phyloP scores from a whole-genome alignment of 2,888 invertebrate species.

The Acrocyrtus sp. region DNA sequence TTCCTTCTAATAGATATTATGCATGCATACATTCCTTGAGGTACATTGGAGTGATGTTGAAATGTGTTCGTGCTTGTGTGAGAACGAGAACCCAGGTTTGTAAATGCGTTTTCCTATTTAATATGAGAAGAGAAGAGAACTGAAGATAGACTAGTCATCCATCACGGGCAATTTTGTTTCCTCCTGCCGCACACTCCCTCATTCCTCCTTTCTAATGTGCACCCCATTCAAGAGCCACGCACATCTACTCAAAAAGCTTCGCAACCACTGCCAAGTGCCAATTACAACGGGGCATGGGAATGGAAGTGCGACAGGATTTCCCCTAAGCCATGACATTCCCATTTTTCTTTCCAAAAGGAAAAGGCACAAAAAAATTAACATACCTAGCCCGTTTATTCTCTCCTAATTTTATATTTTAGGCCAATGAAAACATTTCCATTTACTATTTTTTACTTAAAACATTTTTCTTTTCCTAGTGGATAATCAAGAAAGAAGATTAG shows the following conservation, averaged over 20 bases:
- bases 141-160: conserved; percentile 51
- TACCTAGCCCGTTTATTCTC: not conserved
- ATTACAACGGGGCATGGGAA: no score
- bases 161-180: conserved; percentile 47
- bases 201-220: conserved; percentile 35
- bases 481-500: no score
- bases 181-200: conserved; percentile 44
- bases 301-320: conserved; percentile 19
- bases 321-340: not conserved
- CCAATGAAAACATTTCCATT: no score
- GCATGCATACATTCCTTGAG: conserved; percentile 26
- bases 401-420: no score
- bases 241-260: conserved; percentile 16
- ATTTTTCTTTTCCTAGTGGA: no score
- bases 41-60: conserved; percentile 30
- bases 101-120: conserved; percentile 12
- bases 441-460: no score
- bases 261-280: no score
- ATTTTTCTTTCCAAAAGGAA: not conserved
- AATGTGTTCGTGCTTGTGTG: conserved; percentile 27
- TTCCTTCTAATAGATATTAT: conserved; percentile 35
- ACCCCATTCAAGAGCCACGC: conserved; percentile 43
- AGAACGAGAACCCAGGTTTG: no score
- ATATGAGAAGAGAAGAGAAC: conserved; percentile 44
- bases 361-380: not conserved